A percentile compares a stretch with the other conserved stretches of the same genome.
Evolutionary conservation across 2,113 vertebrate species (phyloP).

Genomic region (Miniopterus natalensis): DNA sequence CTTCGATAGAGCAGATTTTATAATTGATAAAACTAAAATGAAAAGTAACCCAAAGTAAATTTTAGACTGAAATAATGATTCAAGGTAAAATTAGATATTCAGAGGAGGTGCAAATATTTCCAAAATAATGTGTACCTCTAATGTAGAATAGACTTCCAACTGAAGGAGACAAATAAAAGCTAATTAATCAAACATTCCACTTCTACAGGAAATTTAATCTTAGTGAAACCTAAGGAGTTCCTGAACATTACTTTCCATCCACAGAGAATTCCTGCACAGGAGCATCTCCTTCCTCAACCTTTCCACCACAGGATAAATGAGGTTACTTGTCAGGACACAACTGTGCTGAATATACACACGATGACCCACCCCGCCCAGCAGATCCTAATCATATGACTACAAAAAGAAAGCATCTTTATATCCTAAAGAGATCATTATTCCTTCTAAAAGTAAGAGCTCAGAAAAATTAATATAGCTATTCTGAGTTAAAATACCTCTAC

Average conservation of each 20-base stretch:
- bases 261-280: slow-evolving; percentile 2
- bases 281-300: not conserved
- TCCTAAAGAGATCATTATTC: not conserved
- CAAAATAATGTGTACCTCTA: not conserved
- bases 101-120: not conserved
- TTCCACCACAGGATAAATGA: not conserved
- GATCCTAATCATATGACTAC: not conserved
- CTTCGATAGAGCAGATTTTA: slow-evolving; percentile 1
- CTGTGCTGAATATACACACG: not conserved
- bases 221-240: slow-evolving; percentile 28
- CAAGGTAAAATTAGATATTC: slow-evolving; percentile 50
- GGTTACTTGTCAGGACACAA: not conserved
- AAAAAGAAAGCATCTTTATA: slow-evolving; percentile 8
- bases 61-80: not conserved
- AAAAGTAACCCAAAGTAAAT: slow-evolving; percentile 5
- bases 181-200: slow-evolving; percentile 50
- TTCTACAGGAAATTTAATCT: slow-evolving; percentile 66
- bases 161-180: slow-evolving; percentile 30
- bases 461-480: not conserved
- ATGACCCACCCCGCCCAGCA: not conserved
- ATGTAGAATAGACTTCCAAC: slow-evolving; percentile 23
- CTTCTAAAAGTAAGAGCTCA: slow-evolving; percentile 23
- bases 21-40: slow-evolving; percentile 33
- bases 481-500: not conserved
- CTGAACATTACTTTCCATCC: slow-evolving; percentile 61